Evolutionary conservation across 2,888 invertebrate species (phyloP), one percentile per base, ranked within the genome.

Genomic region (Eupithecia exiguata): DNA sequence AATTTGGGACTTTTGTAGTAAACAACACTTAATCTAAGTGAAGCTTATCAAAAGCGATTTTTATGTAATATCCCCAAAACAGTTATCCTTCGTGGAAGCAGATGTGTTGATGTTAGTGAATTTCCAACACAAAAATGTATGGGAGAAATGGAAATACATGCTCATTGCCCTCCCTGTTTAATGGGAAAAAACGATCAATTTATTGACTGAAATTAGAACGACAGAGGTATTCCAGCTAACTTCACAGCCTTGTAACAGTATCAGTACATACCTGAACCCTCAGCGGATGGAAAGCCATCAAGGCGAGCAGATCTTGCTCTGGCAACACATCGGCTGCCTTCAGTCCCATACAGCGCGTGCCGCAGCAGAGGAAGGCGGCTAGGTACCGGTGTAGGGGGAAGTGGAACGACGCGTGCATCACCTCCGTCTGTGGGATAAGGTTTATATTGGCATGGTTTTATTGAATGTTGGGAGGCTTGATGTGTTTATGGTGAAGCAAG

Each of bases 311-410:
- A 84, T 97, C 96, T 2, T 96, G 95, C 67, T 97, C 95, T 67
- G 99, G 98, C 84, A 99, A 95, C 79, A 99, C 95, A 84, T 97
- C 97, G 77, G 96, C 95, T 49, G 98, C 95, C 58, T 96, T 95
- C 83, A 97, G 95, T 79, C 97, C 97, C 95, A 98, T 96, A 88
- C 96, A 95, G 84, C 97, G 96, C 76, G 97, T 97, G 68, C 97
- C 98, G 88, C 98, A 98, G 89, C 98, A 94, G 84, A 93, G 90
- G 89, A 93, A 94, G 58, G 93, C 93, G 0, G 88, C 88, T 88
- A 98, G 96, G 94, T 99, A 99, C 71, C 99, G 97, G 95, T 99
- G 99, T 83, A 99, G 95, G 30, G 99, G 99, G 86, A 99, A 96
- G 95, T 99, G 99, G 95, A 99, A 99, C 69, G 99, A 98, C 76